These are phyloP conservation scores for Montifringilla adamsi DNA, from an alignment of 2,113 vertebrate genomes.

Conservation along the genomic window DNA sequence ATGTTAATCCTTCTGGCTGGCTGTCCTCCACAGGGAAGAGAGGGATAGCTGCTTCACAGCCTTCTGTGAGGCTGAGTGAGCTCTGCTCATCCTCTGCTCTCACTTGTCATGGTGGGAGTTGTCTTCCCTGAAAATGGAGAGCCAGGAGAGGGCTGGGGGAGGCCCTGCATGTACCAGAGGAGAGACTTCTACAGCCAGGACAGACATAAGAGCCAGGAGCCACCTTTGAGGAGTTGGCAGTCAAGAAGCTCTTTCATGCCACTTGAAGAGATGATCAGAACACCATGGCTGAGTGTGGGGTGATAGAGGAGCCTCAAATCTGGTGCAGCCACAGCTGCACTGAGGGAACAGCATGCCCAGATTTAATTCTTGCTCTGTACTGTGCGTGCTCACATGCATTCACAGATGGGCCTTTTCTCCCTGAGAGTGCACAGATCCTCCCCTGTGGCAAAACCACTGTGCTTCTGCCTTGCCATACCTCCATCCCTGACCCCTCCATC, in stretches of 20 bases:
- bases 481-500: neutral
- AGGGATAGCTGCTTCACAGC: neutral
- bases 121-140: neutral
- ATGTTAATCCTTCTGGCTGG: neutral
- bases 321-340: neutral
- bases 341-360: neutral
- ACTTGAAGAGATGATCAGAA: neutral
- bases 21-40: neutral
- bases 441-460: neutral
- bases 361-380: neutral
- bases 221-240: neutral
- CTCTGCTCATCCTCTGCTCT: neutral
- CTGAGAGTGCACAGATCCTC: neutral
- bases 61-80: neutral
- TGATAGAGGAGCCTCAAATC: neutral
- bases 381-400: rapidly evolving
- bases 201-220: neutral
- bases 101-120: neutral
- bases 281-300: neutral
- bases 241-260: neutral
- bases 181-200: neutral
- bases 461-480: neutral
- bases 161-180: neutral
- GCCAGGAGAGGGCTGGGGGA: neutral
- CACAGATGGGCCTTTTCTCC: neutral